phyloP scores from a whole-genome alignment of 1,140 invertebrate genomes.

The Lamellibrachia luymesi region DNA sequence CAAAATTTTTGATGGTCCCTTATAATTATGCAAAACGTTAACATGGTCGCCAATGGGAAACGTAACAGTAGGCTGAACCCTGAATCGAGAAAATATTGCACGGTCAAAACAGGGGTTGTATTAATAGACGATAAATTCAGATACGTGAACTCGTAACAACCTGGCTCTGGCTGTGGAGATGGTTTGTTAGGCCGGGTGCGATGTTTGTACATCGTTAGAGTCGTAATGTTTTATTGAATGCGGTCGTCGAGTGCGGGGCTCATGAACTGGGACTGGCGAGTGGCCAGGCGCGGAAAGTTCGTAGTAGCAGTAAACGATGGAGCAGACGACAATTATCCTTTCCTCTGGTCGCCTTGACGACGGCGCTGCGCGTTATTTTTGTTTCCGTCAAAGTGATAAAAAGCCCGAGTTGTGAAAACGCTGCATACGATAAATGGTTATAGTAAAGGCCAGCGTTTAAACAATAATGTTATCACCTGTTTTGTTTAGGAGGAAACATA shows the following conservation, averaged over 20 bases:
- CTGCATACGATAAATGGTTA: not conserved
- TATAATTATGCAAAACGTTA: too few relatives aligned
- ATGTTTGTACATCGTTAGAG: not conserved
- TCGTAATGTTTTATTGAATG: not conserved
- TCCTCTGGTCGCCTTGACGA: not conserved
- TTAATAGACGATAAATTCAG: too few relatives aligned
- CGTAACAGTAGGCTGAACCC: too few relatives aligned
- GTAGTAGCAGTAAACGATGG: not conserved
- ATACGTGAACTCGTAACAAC: not conserved
- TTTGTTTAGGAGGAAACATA: not conserved
- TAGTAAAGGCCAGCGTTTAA: not conserved
- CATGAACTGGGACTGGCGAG: too few relatives aligned
- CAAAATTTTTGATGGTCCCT: too few relatives aligned
- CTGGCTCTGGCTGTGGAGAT: not conserved
- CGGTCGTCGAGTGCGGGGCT: not conserved
- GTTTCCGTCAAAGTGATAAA: not conserved
- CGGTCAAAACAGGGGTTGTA: too few relatives aligned
- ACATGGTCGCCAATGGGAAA: too few relatives aligned
- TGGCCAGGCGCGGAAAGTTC: too few relatives aligned
- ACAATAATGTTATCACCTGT: not conserved
- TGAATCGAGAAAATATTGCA: too few relatives aligned
- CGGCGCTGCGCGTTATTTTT: not conserved
- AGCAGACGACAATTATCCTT: conserved; percentile 4
- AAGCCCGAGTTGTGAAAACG: not conserved
- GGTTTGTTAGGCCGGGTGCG: not conserved